phyloP scores from a whole-genome alignment of 2,797 vertebrate genomes.

The Syngnathus acus region DNA sequence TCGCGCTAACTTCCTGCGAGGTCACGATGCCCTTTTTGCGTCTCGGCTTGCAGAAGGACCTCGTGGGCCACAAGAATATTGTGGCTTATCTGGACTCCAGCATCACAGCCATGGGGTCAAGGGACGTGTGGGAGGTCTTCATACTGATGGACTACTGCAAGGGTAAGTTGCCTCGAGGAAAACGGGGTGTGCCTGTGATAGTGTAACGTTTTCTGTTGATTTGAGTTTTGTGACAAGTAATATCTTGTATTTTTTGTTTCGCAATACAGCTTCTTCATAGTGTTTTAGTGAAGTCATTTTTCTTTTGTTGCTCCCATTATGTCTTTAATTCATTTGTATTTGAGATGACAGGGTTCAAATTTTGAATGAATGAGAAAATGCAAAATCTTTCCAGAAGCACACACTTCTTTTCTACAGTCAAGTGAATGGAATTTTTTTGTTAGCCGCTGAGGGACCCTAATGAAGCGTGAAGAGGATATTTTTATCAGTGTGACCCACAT shows the following conservation, averaged over 20 bases:
- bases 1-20: not conserved
- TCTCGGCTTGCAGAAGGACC: conserved; percentile 75
- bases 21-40: not conserved
- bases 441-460: not conserved
- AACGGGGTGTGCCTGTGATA: not conserved
- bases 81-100: conserved; percentile 95
- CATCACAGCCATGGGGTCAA: conserved; percentile 84
- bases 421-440: not conserved
- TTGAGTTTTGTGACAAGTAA: too few species aligned
- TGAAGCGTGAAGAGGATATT: not conserved
- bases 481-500: not conserved
- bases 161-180: conserved; percentile 65
- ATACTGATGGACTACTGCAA: conserved; percentile 97
- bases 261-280: too few species aligned
- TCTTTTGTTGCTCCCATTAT: too few species aligned
- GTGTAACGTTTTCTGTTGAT: not conserved
- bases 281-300: too few species aligned
- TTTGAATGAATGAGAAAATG: too few species aligned
- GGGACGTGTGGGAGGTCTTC: conserved; percentile 96
- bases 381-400: too few species aligned
- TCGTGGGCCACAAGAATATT: conserved; percentile 94
- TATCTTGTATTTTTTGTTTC: too few species aligned
- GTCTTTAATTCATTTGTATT: too few species aligned
- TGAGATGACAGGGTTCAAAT: too few species aligned
- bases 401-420: too few species aligned